Evolutionary conservation across 2,113 vertebrate species (phyloP).

Genomic region (Coptodon rendalli): DNA sequence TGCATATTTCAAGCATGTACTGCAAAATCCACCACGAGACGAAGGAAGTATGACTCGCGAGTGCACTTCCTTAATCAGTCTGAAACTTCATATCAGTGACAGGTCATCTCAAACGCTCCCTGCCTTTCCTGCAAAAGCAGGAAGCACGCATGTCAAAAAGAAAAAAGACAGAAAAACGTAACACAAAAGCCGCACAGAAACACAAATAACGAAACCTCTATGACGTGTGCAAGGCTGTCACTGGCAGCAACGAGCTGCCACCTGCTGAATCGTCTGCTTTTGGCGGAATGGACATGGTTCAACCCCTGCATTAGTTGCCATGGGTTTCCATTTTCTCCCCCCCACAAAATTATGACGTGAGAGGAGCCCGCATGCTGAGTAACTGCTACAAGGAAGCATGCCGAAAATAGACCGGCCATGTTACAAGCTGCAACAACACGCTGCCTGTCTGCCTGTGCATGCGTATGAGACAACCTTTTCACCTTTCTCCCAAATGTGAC

Average conservation of each 20-base stretch:
- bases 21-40: not conserved
- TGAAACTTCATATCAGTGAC: not conserved
- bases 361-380: slow-evolving; percentile 66
- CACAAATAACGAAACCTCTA: not conserved
- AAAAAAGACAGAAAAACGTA: not conserved
- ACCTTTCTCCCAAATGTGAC: not conserved
- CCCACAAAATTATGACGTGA: slow-evolving; percentile 56
- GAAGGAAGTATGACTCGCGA: slow-evolving; percentile 28
- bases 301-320: slow-evolving; percentile 70
- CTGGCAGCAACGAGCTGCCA: not conserved
- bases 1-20: not conserved
- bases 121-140: not conserved
- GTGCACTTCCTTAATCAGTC: slow-evolving; percentile 35
- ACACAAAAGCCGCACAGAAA: not conserved
- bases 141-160: not conserved
- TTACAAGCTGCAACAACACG: slow-evolving; percentile 55
- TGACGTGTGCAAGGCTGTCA: not conserved
- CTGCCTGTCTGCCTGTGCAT: slow-evolving; percentile 46
- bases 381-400: slow-evolving; percentile 68
- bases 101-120: not conserved
- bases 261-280: slow-evolving; percentile 44
- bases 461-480: slow-evolving; percentile 26
- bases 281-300: slow-evolving; percentile 40
- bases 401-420: slow-evolving; percentile 68
- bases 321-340: slow-evolving; percentile 57